phyloP scores from a whole-genome alignment of 2,113 vertebrate species.

The Parus major region DNA sequence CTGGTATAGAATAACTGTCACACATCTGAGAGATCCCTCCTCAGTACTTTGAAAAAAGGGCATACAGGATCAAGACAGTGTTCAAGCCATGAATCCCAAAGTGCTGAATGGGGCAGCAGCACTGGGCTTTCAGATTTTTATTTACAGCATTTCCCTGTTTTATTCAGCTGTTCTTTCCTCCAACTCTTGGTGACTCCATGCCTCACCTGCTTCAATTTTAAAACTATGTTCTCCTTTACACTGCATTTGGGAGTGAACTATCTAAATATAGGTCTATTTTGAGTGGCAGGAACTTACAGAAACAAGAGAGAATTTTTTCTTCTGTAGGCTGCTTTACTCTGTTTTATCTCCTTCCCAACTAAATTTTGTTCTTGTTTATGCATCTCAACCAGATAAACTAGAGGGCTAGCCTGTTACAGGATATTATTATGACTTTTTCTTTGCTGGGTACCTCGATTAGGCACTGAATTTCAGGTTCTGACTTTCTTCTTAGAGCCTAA shows the following conservation, averaged over 20 bases:
- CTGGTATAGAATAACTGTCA: background rate
- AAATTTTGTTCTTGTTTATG: background rate
- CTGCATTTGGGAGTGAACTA: background rate
- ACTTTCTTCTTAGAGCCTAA: background rate
- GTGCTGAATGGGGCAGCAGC: background rate
- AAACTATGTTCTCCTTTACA: background rate
- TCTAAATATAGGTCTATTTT: background rate
- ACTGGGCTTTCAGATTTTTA: background rate
- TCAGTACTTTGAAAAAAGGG: background rate
- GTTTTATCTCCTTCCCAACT: background rate
- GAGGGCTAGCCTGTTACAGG: background rate
- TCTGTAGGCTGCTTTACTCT: background rate
- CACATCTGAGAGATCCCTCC: background rate
- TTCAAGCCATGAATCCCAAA: background rate
- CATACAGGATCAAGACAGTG: background rate
- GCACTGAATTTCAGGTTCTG: background rate
- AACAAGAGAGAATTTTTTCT: background rate
- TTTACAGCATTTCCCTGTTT: background rate
- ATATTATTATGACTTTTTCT: background rate
- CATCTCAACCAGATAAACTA: background rate
- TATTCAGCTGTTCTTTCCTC: background rate
- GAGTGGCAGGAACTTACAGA: background rate
- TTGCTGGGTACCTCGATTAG: background rate
- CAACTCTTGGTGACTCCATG: background rate
- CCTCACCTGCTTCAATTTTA: background rate